phyloP scores from a whole-genome alignment of 1,140 invertebrate genomes.

The Coenobita brevimanus region DNA sequence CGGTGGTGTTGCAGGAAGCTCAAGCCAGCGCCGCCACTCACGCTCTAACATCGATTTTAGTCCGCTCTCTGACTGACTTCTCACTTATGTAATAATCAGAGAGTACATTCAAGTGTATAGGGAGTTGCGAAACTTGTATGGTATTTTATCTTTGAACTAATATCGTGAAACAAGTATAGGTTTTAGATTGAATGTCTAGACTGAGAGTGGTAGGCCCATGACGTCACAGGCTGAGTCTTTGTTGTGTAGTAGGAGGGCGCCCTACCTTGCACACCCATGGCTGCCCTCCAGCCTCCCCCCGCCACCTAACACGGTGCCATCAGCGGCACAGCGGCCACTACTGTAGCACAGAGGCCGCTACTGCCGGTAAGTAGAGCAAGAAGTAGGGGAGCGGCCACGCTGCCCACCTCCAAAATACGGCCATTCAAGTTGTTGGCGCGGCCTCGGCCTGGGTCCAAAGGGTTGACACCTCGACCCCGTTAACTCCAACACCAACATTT shows the following conservation, averaged over 20 bases:
- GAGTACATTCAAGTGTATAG: too few relatives aligned
- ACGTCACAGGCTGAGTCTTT: conserved; percentile 56
- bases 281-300: conserved; percentile 7
- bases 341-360: conserved; percentile 21
- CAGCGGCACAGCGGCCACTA: conserved; percentile 33
- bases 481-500: conserved; percentile 7
- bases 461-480: conserved; percentile 40
- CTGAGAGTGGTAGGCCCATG: conserved; percentile 44
- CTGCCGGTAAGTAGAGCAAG: conserved; percentile 44
- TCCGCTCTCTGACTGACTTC: not conserved
- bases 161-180: not conserved
- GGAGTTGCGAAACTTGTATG: too few relatives aligned
- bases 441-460: conserved; percentile 32
- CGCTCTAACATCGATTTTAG: conserved; percentile 16
- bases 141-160: not conserved
- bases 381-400: not conserved
- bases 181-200: conserved; percentile 47
- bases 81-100: not conserved
- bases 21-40: conserved; percentile 24
- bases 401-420: conserved; percentile 25
- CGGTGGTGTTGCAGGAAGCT: conserved; percentile 36
- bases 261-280: conserved; percentile 26
- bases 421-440: conserved; percentile 61
- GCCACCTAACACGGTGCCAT: conserved; percentile 3
- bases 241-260: conserved; percentile 39